These are phyloP conservation scores for Phataginus tetradactyla DNA, from an alignment of 2,797 vertebrate genomes.

Conservation along the genomic window DNA sequence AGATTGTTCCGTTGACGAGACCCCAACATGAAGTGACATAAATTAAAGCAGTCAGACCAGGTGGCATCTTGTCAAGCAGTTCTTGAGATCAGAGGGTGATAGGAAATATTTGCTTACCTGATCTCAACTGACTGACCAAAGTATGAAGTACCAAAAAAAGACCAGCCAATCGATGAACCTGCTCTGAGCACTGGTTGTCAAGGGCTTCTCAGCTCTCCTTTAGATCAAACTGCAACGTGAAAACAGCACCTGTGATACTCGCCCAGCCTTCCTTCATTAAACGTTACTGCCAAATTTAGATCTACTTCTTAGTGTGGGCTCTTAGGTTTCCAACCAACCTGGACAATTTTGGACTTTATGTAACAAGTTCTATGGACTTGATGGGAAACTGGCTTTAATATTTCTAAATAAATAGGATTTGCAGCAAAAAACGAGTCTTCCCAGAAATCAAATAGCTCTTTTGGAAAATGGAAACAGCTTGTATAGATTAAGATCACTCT, in stretches of 20 bases:
- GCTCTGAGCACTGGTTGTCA: not conserved
- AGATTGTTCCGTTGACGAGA: not conserved
- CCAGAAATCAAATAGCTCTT: slow-evolving; percentile 30
- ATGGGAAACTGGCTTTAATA: not conserved
- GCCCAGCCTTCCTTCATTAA: slow-evolving; percentile 33
- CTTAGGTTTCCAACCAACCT: slow-evolving; percentile 15
- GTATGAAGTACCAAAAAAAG: not conserved
- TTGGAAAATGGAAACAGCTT: slow-evolving; percentile 32
- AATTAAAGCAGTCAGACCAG: slow-evolving; percentile 31
- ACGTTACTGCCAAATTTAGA: not conserved
- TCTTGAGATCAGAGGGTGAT: not conserved
- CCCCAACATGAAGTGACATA: not conserved
- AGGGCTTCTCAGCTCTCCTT: not conserved
- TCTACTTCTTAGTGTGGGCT: not conserved
- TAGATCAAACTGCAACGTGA: not conserved
- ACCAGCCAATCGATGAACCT: not conserved
- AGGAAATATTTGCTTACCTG: slow-evolving; percentile 42
- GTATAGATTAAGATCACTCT: not conserved
- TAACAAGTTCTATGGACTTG: slow-evolving; percentile 30
- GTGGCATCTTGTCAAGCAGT: not conserved
- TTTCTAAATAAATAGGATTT: slow-evolving; percentile 55
- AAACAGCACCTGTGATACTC: slow-evolving; percentile 35
- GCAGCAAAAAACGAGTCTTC: slow-evolving; percentile 26
- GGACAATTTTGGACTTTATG: slow-evolving; percentile 27
- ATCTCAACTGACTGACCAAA: not conserved